These are phyloP conservation scores for Pollachius pollachius DNA, from an alignment of 2,113 vertebrate species.

Conservation along the genomic window DNA sequence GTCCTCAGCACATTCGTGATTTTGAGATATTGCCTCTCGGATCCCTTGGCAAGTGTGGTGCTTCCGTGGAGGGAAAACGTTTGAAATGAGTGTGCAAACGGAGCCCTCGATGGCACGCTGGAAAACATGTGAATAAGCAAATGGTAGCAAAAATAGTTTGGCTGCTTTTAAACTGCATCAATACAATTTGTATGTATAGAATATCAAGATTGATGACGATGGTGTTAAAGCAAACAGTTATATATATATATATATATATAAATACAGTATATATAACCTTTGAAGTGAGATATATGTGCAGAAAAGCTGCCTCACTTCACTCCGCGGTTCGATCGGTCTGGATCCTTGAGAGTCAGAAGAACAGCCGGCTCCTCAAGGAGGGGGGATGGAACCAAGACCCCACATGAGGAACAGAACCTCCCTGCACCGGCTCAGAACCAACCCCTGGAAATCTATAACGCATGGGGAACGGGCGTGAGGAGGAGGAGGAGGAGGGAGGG, in stretches of 20 bases:
- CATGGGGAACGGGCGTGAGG: conserved; percentile 49
- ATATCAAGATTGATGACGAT: conserved; percentile 14
- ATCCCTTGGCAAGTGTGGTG: too few relatives aligned
- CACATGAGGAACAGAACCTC: conserved; percentile 62
- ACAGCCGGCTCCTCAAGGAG: conserved; percentile 46
- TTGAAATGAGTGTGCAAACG: too few relatives aligned
- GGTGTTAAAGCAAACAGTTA: conserved; percentile 33
- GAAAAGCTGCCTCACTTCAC: conserved; percentile 58
- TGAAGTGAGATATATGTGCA: conserved; percentile 51
- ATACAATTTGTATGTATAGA: not conserved
- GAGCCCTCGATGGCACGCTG: not conserved
- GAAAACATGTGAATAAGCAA: too few relatives aligned
- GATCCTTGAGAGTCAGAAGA: conserved; percentile 56
- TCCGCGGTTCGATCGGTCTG: conserved; percentile 56
- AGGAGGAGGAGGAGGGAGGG: too few relatives aligned
- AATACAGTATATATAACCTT: conserved; percentile 50
- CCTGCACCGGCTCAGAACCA: conserved; percentile 64
- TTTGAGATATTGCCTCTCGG: too few relatives aligned
- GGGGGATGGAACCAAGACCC: conserved; percentile 47
- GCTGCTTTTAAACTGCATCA: not conserved
- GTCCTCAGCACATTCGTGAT: too few relatives aligned
- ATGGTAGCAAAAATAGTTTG: not conserved
- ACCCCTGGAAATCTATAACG: conserved; percentile 51
- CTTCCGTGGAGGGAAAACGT: too few relatives aligned
- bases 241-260: conserved; percentile 34